Percentiles rank a stretch among this genome's conserved stretches.
Conservation (phyloP, 2,797 vertebrate genomes). For the Channa striata region DNA sequence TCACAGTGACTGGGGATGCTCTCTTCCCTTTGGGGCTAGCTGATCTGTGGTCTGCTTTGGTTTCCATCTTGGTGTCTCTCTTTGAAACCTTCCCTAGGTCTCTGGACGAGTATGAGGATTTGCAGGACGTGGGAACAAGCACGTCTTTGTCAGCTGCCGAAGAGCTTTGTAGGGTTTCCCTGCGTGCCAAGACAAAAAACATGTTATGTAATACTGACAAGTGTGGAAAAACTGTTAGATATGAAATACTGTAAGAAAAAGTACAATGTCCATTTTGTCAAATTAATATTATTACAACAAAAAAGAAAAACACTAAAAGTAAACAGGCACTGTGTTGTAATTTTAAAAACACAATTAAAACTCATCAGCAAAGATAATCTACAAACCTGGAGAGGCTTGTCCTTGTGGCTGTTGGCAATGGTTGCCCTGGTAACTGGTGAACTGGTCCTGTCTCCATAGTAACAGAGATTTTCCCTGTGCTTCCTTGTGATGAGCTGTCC, state of each 20-base stretch:
- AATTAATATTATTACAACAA: background rate
- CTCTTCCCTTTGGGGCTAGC: constrained; percentile 54
- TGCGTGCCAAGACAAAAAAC: constrained; percentile 50
- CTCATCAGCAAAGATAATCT: constrained; percentile 33
- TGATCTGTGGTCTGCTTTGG: constrained; percentile 36
- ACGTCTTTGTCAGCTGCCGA: constrained; percentile 44
- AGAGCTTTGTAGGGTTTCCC: constrained; percentile 52
- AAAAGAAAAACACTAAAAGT: too few relatives aligned
- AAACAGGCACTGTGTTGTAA: background rate
- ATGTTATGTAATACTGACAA: constrained; percentile 34
- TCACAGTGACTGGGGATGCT: constrained; percentile 27
- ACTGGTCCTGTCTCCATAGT: constrained; percentile 76
- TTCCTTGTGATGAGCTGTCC: constrained; percentile 45
- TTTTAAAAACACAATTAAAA: constrained; percentile 14
- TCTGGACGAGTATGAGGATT: constrained; percentile 31
- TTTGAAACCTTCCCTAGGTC: constrained; percentile 30
- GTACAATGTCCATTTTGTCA: background rate
- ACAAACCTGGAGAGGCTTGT: constrained; percentile 74
- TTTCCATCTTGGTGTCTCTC: constrained; percentile 26
- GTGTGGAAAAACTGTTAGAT: constrained; percentile 7
- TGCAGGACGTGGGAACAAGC: constrained; percentile 27
- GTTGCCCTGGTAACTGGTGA: constrained; percentile 80
- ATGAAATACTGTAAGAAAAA: background rate
- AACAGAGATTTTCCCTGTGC: constrained; percentile 63
- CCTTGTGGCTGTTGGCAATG: constrained; percentile 71